phyloP scores from a whole-genome alignment of 2,888 invertebrate species.

The Eurois occulta region DNA sequence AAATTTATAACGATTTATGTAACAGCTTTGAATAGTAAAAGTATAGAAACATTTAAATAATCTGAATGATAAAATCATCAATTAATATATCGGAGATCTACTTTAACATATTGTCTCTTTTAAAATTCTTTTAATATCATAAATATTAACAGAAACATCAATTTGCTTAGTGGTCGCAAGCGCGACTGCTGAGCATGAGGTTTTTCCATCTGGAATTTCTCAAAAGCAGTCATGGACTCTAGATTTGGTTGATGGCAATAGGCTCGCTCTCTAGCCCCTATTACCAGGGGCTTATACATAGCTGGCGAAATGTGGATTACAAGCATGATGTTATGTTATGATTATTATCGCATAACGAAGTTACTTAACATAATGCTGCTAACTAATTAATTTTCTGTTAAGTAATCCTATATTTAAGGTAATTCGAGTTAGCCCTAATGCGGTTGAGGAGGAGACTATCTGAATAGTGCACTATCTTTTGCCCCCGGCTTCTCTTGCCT shows the following conservation, averaged over 20 bases:
- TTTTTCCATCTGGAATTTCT: background rate
- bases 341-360: background rate
- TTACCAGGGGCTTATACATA: background rate
- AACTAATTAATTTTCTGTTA: background rate
- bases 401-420: background rate
- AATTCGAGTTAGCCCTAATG: no score
- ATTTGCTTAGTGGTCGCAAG: background rate
- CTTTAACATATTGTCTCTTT: no score
- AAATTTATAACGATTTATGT: background rate
- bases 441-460: no score
- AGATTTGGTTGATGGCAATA: background rate
- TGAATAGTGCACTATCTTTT: background rate
- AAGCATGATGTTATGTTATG: background rate
- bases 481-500: background rate
- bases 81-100: background rate
- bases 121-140: background rate
- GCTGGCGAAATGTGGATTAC: background rate
- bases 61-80: background rate
- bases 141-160: background rate
- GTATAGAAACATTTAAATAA: background rate
- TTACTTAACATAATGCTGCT: constrained; percentile 11
- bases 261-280: background rate
- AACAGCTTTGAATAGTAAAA: background rate
- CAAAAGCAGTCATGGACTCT: background rate
- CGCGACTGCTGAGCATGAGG: background rate